Conservation (phyloP, 2,888 invertebrate genomes). For the Dicycla oo region DNA sequence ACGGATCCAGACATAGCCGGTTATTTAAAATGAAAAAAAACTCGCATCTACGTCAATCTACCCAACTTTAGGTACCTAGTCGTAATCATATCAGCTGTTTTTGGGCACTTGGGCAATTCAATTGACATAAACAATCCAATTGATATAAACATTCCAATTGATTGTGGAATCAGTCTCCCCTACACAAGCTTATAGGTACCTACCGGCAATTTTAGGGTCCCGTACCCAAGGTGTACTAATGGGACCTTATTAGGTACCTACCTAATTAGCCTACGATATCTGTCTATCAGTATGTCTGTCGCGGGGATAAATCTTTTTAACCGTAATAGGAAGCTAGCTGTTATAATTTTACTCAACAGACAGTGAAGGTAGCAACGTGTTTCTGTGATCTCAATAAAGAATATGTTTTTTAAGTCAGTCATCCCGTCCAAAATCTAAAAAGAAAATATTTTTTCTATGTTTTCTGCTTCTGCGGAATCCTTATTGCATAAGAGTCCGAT, state of each 20-base stretch:
- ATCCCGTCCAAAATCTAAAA: not conserved
- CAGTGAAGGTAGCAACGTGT: not conserved
- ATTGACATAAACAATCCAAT: too few relatives aligned
- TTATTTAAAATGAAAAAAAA: constrained; percentile 17
- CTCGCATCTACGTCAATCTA: constrained; percentile 7
- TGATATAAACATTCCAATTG: constrained; percentile 1
- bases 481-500: not conserved
- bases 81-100: constrained; percentile 6
- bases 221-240: not conserved
- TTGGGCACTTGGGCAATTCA: constrained; percentile 6
- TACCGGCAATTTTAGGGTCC: constrained; percentile 13
- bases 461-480: not conserved
- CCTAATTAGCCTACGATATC: too few relatives aligned
- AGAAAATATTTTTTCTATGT: not conserved
- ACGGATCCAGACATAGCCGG: constrained; percentile 15
- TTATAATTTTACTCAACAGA: not conserved
- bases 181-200: not conserved
- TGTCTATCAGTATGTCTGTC: not conserved
- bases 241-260: not conserved
- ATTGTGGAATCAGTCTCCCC: constrained; percentile 5
- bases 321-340: not conserved
- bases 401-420: not conserved
- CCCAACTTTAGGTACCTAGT: constrained; percentile 18
- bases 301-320: not conserved
- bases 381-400: not conserved